These are phyloP conservation scores for Hemicordylus capensis DNA, from an alignment of 2,113 vertebrate species.

Conservation along the genomic window DNA sequence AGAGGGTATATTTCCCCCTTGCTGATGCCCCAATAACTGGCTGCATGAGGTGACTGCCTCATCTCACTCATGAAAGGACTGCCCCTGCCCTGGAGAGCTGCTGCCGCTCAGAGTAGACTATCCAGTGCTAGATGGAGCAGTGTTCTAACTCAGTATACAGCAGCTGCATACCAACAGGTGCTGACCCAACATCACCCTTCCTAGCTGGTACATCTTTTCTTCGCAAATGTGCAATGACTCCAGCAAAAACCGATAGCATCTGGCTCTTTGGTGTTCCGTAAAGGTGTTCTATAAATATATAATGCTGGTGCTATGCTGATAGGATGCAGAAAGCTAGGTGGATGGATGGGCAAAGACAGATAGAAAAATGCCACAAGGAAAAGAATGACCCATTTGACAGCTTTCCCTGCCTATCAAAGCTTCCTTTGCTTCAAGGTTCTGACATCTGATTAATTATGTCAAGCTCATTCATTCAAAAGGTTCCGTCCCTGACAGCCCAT, in stretches of 20 bases:
- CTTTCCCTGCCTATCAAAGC: conserved; percentile 28
- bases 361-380: conserved; percentile 22
- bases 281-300: background rate
- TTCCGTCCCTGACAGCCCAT: background rate
- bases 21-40: too few species aligned
- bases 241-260: accelerated
- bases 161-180: background rate
- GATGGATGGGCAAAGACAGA: background rate
- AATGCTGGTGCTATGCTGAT: background rate
- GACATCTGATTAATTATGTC: conserved; percentile 58
- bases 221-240: background rate
- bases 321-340: conserved; percentile 24
- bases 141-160: too few species aligned
- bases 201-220: background rate
- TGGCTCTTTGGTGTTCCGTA: too few species aligned
- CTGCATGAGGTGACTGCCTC: too few species aligned
- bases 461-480: conserved; percentile 28
- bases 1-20: too few species aligned
- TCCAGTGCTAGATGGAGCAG: too few species aligned
- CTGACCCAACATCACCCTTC: background rate
- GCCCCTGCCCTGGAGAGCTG: too few species aligned
- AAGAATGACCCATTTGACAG: conserved; percentile 34
- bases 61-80: too few species aligned
- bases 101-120: too few species aligned
- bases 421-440: conserved; percentile 49